Evolutionary conservation across 2,888 invertebrate genomes (phyloP), one percentile per base, ranked within the genome.

Genomic region (Hydrotaea diabolus): DNA sequence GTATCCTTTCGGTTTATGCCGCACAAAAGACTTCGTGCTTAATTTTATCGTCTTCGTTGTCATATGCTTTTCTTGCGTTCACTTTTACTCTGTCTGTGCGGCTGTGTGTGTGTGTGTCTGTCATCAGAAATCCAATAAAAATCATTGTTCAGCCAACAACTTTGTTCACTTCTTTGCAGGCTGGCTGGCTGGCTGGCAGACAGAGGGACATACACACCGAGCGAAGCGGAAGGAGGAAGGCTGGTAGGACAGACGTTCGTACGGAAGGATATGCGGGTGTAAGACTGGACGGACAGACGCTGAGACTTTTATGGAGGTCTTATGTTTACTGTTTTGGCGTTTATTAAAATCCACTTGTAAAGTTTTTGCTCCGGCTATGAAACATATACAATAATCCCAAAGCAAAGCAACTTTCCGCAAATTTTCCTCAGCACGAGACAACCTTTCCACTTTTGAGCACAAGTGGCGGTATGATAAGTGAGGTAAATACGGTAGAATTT

Each of bases 301-400:
- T 2, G 2, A 53, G 21, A 17, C 9, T 31, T 57, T 57, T 39
- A 55, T 49, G 17, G 49, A 19, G 69, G 69, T 69, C 69, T 69
- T 69, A 77, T 84, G 72, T 78, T 84, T 80, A 64, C 46, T 80
- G 77, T 80, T 83, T 84, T 80, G 86, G 83, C 87, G 85, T 87
- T 87, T 87, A 88, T 88, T 87, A 87, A 88, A 88, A 88, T 86
- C 85, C 82, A 82, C 87, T 86, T 83, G 72, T 71, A 77, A 76
- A 79, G 19, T 80, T 80, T 74, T 66, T 59, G 72, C 57, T 72
- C 49, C 66, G 59, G 26, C 79, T 73, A 49, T 75, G 80, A 78
- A 77, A 85, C 26, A 55, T 46, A 57, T 72, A 79, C 79, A 66
- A 69, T 69, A 69, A 69, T 69, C 46, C 46, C 69, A 13, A n/a